Evolutionary conservation across 2,888 invertebrate genomes (phyloP).

Genomic region (Selenia dentaria): DNA sequence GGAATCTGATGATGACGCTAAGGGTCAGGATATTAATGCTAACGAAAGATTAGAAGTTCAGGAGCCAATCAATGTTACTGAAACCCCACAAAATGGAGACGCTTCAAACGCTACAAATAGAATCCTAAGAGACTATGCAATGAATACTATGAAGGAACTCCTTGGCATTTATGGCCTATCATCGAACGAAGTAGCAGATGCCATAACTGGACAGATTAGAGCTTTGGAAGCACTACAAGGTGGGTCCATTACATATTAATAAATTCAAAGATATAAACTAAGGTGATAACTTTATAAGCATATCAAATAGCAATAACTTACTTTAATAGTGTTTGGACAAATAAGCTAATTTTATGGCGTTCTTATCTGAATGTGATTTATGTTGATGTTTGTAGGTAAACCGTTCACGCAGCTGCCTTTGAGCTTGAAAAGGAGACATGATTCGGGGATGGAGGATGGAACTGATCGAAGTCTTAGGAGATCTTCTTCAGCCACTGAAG

Average conservation of each 20-base stretch:
- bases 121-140: conserved; percentile 90
- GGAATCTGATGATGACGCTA: conserved; percentile 73
- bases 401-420: conserved; percentile 74
- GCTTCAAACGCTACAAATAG: conserved; percentile 80
- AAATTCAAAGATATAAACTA: conserved; percentile 27
- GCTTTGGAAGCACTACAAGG: conserved; percentile 88
- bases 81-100: conserved; percentile 69
- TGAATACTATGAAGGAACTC: conserved; percentile 91
- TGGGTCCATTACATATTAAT: conserved; percentile 26
- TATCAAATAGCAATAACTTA: conserved; percentile 28
- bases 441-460: conserved; percentile 69
- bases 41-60: conserved; percentile 73
- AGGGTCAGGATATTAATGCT: conserved; percentile 77
- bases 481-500: conserved; percentile 79
- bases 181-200: conserved; percentile 88
- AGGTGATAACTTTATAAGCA: conserved; percentile 33
- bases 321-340: conserved; percentile 34
- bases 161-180: conserved; percentile 91
- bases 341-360: conserved; percentile 22
- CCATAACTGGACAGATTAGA: conserved; percentile 87
- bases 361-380: conserved; percentile 22
- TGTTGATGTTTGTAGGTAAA: conserved; percentile 57
- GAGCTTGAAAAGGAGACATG: conserved; percentile 71
- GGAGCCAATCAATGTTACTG: conserved; percentile 59
- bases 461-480: conserved; percentile 66